Evolutionary conservation across 2,888 invertebrate genomes (phyloP), one percentile per base, ranked within the genome.

Genomic region (Tineola bisselliella): DNA sequence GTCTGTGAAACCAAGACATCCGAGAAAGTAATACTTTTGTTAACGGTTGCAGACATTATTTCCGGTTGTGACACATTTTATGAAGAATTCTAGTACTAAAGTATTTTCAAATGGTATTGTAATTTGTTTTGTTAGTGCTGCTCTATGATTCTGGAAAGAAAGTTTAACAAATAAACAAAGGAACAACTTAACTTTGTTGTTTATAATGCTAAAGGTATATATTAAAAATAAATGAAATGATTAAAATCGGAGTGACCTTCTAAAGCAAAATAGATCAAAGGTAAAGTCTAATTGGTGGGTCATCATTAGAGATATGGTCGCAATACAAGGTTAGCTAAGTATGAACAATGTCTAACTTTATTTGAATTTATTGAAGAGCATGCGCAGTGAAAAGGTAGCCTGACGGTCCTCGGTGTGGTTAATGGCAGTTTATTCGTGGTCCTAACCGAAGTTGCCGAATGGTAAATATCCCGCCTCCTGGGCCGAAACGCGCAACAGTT

Each of bases 371-470:
- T 6, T 57, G 63, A 13, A 30, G 61, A 61, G 64, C 76, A 76
- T 76, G 76, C 76, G 76, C 71, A 79, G 71, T 65, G 68, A 63
- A 18, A 79, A 73, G 25, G 69, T 67, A 33, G 62, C 82, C 73
- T 64, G 33, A n/a, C 11, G 19, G n/a, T n/a, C 19, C 19, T 11
- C 33, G 33, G 19, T 56, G 56, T 56, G 56, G 30, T 15, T 25
- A 17, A 13, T 8, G 19, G n/a, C 58, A 58, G 58, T 58, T 58
- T n/a, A n/a, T 33, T 58, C 58, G 58, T 33, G 13, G 58, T 33
- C 58, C 33, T 31, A 15, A 17, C 13, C 19, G 56, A 33, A 54
- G 25, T 13, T 17, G 48, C 56, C 58, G 33, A 18, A 18, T 19
- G 58, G 58, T 58, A 58, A 8, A 18, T 12, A n/a, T 58, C 17